Percentiles rank a stretch among this genome's conserved stretches.
Conservation (phyloP, 2,797 vertebrate genomes). For the Momotus momota region DNA sequence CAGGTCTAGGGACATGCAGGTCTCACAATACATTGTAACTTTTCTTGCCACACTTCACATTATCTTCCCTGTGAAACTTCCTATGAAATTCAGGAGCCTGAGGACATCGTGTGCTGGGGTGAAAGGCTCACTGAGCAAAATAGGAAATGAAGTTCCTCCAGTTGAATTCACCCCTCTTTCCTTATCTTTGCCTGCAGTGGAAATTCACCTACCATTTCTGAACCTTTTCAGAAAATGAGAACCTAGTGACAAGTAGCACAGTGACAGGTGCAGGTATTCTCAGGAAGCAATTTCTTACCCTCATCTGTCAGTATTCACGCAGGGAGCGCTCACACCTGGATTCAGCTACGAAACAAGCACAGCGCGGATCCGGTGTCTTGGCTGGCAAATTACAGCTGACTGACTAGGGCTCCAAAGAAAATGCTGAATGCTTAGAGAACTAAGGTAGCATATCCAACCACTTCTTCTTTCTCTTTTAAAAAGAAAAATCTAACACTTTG, state of each 20-base stretch:
- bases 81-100: neutral
- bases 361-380: neutral
- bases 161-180: neutral
- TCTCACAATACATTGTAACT: neutral
- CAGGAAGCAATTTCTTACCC: slow-evolving; percentile 23
- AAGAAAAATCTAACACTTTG: neutral
- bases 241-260: neutral
- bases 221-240: slow-evolving; percentile 30
- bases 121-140: neutral
- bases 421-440: neutral
- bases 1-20: neutral
- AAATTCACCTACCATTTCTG: slow-evolving; percentile 21
- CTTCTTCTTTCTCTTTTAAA: neutral
- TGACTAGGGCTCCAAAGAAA: neutral
- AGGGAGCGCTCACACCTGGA: slow-evolving; percentile 30
- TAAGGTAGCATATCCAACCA: neutral
- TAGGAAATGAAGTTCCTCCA: neutral
- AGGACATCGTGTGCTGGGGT: neutral
- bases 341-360: neutral
- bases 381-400: slow-evolving; percentile 19
- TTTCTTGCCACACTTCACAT: neutral
- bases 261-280: slow-evolving; percentile 48
- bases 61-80: neutral
- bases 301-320: slow-evolving; percentile 31
- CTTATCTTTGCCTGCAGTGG: neutral